phyloP scores from a whole-genome alignment of 2,797 vertebrate genomes.

The Melanotaenia trifasciata region DNA sequence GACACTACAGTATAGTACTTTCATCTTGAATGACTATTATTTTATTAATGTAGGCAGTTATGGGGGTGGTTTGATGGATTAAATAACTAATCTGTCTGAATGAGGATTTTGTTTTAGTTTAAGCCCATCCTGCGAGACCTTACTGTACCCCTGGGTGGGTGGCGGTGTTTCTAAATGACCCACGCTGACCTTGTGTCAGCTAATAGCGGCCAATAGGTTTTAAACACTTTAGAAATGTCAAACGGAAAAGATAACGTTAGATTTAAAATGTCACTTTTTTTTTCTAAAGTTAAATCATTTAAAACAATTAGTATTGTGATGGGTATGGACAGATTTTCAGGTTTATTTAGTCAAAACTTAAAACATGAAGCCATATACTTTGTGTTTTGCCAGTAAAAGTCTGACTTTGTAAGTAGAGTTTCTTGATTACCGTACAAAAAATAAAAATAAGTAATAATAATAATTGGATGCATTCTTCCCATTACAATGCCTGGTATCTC shows the following conservation, averaged over 20 bases:
- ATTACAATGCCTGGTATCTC: neutral
- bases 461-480: neutral
- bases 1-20: neutral
- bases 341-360: neutral
- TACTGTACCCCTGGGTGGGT: neutral
- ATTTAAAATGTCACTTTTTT: neutral
- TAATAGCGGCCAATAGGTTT: neutral
- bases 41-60: slow-evolving; percentile 15
- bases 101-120: slow-evolving; percentile 50
- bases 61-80: slow-evolving; percentile 51
- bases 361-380: no score
- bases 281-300: neutral
- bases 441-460: neutral
- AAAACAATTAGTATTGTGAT: neutral
- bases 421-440: no score
- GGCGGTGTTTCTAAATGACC: slow-evolving; percentile 1
- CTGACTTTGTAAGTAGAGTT: neutral
- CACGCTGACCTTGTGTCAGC: neutral
- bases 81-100: slow-evolving; percentile 49
- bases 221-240: neutral
- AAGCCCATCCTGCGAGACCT: slow-evolving; percentile 28
- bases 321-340: neutral
- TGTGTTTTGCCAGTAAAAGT: no score
- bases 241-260: no score
- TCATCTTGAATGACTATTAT: slow-evolving; percentile 3